phyloP scores from a whole-genome alignment of 2,113 vertebrate genomes.

The Callipepla squamata region DNA sequence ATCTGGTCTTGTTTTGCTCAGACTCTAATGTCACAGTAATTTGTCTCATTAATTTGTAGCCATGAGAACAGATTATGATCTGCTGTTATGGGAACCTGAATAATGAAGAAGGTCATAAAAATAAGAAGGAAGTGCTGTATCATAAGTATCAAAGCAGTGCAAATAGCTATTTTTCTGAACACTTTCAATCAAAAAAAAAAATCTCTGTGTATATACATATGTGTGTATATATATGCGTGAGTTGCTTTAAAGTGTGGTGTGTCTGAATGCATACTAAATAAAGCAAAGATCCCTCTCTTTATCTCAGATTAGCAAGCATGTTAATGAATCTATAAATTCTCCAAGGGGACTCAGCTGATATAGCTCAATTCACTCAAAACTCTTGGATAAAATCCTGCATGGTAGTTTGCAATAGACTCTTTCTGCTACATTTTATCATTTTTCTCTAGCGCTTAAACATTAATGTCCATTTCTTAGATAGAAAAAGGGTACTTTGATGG shows the following conservation, averaged over 20 bases:
- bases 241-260: not conserved
- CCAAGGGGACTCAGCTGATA: not conserved
- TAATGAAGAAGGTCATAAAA: not conserved
- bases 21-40: not conserved
- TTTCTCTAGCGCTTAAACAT: not conserved
- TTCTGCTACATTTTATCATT: not conserved
- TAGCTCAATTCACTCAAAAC: not conserved
- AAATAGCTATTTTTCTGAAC: not conserved
- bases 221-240: fast-evolving
- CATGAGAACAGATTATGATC: constrained; percentile 39
- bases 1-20: constrained; percentile 15
- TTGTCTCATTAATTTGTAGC: constrained; percentile 25
- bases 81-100: not conserved
- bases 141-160: not conserved
- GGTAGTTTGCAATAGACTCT: not conserved
- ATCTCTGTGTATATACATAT: not conserved
- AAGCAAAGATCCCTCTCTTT: not conserved
- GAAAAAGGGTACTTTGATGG: not conserved
- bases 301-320: not conserved
- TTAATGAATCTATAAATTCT: not conserved
- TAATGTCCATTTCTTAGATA: not conserved
- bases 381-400: not conserved
- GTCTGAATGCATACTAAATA: not conserved
- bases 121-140: not conserved
- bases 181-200: not conserved